Conservation (phyloP, 2,113 vertebrate species). For the Camelus bactrianus region DNA sequence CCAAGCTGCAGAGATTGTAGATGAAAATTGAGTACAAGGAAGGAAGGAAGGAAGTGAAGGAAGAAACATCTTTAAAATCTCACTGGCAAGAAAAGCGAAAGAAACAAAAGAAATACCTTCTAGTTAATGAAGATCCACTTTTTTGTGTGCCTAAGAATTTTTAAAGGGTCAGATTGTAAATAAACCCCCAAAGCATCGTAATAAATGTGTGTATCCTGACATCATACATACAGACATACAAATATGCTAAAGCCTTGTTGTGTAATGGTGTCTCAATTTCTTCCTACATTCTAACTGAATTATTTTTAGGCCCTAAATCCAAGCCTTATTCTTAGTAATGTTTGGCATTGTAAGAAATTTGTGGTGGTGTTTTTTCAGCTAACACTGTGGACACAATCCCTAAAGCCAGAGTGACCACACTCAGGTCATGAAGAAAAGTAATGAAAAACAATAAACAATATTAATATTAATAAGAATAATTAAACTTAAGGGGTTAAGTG, state of each 20-base stretch:
- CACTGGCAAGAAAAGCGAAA: slow-evolving; percentile 31
- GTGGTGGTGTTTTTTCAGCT: slow-evolving; percentile 21
- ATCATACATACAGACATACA: background rate
- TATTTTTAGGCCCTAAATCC: slow-evolving; percentile 63
- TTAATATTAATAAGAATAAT: slow-evolving; percentile 33
- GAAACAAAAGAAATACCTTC: background rate
- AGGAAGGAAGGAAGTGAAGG: slow-evolving; percentile 21
- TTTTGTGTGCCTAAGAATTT: slow-evolving; percentile 41
- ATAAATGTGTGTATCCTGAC: slow-evolving; percentile 19
- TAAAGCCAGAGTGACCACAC: background rate
- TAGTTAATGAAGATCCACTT: background rate
- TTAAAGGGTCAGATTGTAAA: slow-evolving; percentile 10
- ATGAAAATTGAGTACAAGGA: slow-evolving; percentile 35
- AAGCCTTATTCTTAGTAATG: slow-evolving; percentile 58
- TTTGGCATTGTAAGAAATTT: slow-evolving; percentile 34
- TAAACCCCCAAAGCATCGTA: background rate
- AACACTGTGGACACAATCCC: background rate
- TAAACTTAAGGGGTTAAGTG: background rate
- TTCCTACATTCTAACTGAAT: slow-evolving; percentile 60
- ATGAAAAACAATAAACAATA: slow-evolving; percentile 31
- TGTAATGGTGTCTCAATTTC: slow-evolving; percentile 42
- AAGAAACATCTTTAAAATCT: slow-evolving; percentile 70
- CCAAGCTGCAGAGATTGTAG: slow-evolving; percentile 6
- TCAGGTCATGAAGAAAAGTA: slow-evolving; percentile 19
- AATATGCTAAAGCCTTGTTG: slow-evolving; percentile 3